Evolutionary conservation across 1,140 invertebrate species (phyloP), one percentile per base, ranked within the genome.

Genomic region (Panagrolaimus sp.): DNA sequence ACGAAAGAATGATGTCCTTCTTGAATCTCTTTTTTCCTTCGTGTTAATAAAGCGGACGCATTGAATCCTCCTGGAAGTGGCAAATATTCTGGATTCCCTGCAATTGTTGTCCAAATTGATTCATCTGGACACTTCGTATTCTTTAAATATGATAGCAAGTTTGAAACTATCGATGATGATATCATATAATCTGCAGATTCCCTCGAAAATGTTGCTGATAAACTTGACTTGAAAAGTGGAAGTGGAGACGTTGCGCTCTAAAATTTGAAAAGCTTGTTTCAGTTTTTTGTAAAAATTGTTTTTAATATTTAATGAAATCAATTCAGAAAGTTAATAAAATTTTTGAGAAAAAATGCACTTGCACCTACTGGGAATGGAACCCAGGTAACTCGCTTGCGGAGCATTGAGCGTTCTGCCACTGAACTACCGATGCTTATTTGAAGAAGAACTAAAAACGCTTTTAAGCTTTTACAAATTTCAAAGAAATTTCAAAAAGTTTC

Each of bases 201-300:
- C 24, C 78, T 52, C 10, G 69, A 63, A 7, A 79, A 26, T 15
- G 77, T 63, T 15, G 77, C 72, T 8, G 80, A 79, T 26, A 79
- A 67, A 66, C 77, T 73, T 28, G 77, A 76, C 45, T 82, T 82
- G 26, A 68, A 79, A 1, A 79, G 38, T 32, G 70, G 67, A 12
- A 79, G 24, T 21, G 77, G 75, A 3, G 52, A 28, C 15, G 52
- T 21, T 12, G 14, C 28, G 4, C 28, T 58, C 52, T 38, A 38
- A 38, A 38, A 38, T 4, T 38, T 38, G n/a, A n/a, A n/a, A n/a
- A n/a, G n/a, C n/a, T n/a, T n/a, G n/a, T n/a, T n/a, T n/a, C n/a
- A n/a, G n/a, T n/a, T n/a, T n/a, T n/a, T n/a, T n/a, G n/a, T n/a
- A 38, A 2, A 4, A 38, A 38, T 38, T 38, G 7, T 38, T 38